These are phyloP conservation scores for Aleiodes alternator DNA, from an alignment of 2,888 invertebrate species.

Conservation along the genomic window DNA sequence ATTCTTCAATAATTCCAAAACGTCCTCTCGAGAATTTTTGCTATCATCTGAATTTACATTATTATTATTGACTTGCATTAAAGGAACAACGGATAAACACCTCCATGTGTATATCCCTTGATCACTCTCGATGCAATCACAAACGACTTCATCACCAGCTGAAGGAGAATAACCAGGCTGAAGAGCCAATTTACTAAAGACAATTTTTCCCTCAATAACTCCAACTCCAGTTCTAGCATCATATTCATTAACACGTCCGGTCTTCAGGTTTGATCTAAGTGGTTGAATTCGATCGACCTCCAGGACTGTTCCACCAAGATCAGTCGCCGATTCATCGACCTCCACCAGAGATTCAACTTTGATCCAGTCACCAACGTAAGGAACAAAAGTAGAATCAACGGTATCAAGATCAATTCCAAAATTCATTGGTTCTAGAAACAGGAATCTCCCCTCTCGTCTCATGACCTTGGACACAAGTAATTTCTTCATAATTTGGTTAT, in stretches of 20 bases:
- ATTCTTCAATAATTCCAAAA: constrained; percentile 56
- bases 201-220: constrained; percentile 79
- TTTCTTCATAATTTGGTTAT: constrained; percentile 67
- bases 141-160: constrained; percentile 80
- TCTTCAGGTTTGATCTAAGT: constrained; percentile 78
- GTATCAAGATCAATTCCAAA: constrained; percentile 80
- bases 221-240: constrained; percentile 73
- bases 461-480: constrained; percentile 74
- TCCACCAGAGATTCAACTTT: constrained; percentile 81
- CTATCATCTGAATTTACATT: neutral
- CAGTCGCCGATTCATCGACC: constrained; percentile 78
- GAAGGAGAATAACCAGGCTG: constrained; percentile 77
- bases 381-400: constrained; percentile 81
- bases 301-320: constrained; percentile 78
- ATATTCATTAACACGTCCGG: constrained; percentile 77
- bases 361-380: constrained; percentile 84
- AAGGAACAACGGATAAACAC: constrained; percentile 77
- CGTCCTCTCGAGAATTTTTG: neutral
- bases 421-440: constrained; percentile 77
- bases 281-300: constrained; percentile 80
- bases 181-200: constrained; percentile 79
- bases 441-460: constrained; percentile 70
- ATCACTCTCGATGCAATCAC: constrained; percentile 85
- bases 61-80: constrained; percentile 50
- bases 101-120: constrained; percentile 80